Evolutionary conservation across 2,797 vertebrate species (phyloP).

Genomic region (Momotus momota): DNA sequence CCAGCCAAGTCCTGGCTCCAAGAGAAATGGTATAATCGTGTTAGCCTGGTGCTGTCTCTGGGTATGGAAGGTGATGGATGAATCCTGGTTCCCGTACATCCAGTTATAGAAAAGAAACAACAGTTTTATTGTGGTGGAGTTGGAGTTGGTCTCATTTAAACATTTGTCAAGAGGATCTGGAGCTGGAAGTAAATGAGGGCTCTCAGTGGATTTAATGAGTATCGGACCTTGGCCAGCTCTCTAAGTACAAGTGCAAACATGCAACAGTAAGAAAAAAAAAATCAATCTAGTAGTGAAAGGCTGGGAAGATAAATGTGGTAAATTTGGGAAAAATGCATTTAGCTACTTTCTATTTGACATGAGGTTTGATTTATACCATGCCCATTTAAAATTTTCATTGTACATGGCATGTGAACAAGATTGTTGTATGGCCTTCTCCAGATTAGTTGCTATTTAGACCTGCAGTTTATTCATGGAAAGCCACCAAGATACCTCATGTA

Average conservation of each 20-base stretch:
- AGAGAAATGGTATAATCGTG: background rate
- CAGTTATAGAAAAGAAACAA: background rate
- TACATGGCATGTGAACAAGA: background rate
- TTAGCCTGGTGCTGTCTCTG: background rate
- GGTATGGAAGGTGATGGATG: background rate
- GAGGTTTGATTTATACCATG: background rate
- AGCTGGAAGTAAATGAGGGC: background rate
- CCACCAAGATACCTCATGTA: background rate
- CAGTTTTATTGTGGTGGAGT: background rate
- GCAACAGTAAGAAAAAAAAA: background rate
- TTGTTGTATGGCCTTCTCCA: background rate
- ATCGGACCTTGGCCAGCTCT: background rate
- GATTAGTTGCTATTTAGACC: background rate
- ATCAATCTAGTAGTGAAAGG: background rate
- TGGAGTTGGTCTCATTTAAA: background rate
- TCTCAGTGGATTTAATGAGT: background rate
- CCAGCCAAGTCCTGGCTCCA: background rate
- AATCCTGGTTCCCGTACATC: background rate
- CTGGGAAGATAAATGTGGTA: background rate
- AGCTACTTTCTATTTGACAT: background rate
- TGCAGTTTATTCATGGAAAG: background rate
- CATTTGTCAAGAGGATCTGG: background rate
- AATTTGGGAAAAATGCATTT: background rate
- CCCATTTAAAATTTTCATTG: background rate
- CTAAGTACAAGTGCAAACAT: background rate